Evolutionary conservation across 2,888 invertebrate species (phyloP), one percentile per base, ranked within the genome.

Genomic region (Drosophila borealis): DNA sequence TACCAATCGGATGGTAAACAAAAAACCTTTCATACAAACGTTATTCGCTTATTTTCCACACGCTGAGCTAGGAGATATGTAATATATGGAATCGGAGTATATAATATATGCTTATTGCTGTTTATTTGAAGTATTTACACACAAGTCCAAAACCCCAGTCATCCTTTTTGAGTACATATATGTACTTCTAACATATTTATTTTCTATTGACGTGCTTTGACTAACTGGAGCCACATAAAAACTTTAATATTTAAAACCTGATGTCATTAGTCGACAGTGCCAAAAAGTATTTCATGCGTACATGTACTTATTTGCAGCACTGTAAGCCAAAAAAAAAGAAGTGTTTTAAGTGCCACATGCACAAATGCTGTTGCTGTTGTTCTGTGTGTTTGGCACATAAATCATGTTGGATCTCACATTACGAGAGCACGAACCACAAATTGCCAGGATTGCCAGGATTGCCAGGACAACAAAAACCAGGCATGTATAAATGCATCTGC

Each of bases 331-430:
- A 39, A 41, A 48, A 8, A 29, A 39, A 17, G 6, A 34, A 45
- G 42, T 55, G 3, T 13, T 57, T 56, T 5, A 37, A 37, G 14
- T 21, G 33, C 34, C 14, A 45, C 21, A 25, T 25, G 17, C 2
- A 13, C 36, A 50, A 36, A 10, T 37, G 50, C 4, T 41, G 4
- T 41, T 41, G 17, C 41, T 10, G 41, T 9, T 41, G 3, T 36
- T 68, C 50, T 49, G 17, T 51, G 9, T 21, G 55, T 21, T 45
- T 36, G 45, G 34, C 54, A 53, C 63, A 73, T 73, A 55, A 73
- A 73, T 73, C 70, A 69, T 68, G 37, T 34, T 39, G 61, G 49
- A 41, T 54, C 44, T 34, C 21, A 33, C 50, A 39, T 44, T 33
- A 48, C 54, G 42, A 13, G 8, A 54, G 46, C 39, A 36, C 39